These are phyloP conservation scores for Elgonia sp. DNA, from an alignment of 2,888 invertebrate species.

Conservation along the genomic window DNA sequence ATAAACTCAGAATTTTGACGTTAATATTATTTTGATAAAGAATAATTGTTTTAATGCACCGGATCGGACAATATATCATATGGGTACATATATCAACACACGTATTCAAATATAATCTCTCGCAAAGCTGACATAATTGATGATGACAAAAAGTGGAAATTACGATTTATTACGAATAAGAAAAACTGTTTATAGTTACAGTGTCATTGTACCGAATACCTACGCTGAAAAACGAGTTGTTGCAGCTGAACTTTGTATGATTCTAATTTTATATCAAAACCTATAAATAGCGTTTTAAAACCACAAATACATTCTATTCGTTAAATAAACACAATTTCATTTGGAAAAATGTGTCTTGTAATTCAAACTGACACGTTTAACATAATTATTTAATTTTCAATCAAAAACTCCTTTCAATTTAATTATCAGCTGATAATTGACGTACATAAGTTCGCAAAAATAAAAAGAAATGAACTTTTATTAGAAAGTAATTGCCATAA, in stretches of 20 bases:
- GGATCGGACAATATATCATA: neutral
- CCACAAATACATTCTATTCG: constrained; percentile 2
- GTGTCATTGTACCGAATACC: neutral
- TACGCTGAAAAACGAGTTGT: neutral
- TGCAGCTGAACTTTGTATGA: neutral
- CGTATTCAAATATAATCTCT: neutral
- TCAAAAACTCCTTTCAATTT: no score
- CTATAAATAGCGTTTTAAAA: neutral
- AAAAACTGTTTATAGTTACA: neutral
- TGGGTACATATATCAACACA: neutral
- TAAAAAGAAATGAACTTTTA: no score
- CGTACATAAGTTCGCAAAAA: no score
- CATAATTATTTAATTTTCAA: no score
- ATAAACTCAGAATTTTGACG: neutral
- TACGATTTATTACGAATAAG: constrained; percentile 18
- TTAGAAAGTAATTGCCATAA: no score
- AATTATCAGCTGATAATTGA: no score
- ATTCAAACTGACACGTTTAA: no score
- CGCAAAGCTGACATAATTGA: constrained; percentile 14
- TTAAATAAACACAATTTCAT: neutral
- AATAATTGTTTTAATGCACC: neutral
- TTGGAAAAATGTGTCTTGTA: neutral
- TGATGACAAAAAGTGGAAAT: constrained; percentile 8
- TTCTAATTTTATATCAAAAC: neutral
- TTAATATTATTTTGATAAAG: neutral